These are phyloP conservation scores for Apodemus speciosus DNA, from an alignment of 2,113 vertebrate genomes.

Conservation along the genomic window DNA sequence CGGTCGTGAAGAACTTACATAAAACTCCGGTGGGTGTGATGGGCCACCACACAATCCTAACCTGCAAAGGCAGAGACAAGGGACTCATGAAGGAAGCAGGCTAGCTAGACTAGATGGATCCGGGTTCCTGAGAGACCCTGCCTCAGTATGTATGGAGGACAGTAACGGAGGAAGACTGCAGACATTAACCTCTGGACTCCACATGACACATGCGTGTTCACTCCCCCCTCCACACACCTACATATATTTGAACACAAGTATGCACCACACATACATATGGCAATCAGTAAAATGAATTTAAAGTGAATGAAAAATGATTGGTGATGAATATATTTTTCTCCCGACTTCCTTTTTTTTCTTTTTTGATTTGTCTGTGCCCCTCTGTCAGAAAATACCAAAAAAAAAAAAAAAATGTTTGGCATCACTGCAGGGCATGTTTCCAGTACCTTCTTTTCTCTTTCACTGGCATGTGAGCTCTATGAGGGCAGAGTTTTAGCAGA, in stretches of 20 bases:
- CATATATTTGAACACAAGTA: neutral
- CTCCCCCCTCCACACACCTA: no score
- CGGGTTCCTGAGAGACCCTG: neutral
- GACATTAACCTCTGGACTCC: neutral
- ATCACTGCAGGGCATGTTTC: neutral
- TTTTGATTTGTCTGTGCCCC: neutral
- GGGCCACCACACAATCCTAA: neutral
- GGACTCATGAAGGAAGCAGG: no score
- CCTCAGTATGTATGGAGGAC: neutral
- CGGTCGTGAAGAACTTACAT: neutral
- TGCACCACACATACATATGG: no score
- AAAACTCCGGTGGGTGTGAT: neutral
- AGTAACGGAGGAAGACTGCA: neutral
- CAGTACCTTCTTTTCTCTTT: neutral
- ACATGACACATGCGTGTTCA: neutral
- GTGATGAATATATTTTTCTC: slow-evolving; percentile 6
- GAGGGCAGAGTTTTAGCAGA: neutral
- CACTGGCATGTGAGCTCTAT: neutral
- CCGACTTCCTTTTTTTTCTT: slow-evolving; percentile 33
- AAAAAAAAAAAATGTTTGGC: neutral
- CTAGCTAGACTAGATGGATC: neutral
- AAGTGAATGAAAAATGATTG: slow-evolving; percentile 6
- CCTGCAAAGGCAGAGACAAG: neutral
- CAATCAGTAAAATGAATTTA: neutral
- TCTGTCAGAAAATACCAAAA: neutral